Evolutionary conservation across 2,888 invertebrate genomes (phyloP).

Genomic region (Diploptera punctata): DNA sequence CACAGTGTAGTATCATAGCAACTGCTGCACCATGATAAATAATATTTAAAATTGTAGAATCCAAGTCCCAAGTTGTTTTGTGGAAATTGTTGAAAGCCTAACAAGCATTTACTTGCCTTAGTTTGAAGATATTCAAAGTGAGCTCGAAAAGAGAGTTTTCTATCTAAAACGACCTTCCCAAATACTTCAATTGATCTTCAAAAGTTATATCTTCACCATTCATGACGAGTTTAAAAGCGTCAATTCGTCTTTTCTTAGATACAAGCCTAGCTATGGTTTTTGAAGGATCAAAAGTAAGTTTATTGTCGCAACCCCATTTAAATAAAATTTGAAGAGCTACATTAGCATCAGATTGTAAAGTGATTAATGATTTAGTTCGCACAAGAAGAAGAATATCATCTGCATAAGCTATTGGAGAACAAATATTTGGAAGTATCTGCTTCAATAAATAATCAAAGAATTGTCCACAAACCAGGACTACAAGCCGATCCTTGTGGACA

Average conservation of each 20-base stretch:
- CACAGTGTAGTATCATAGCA: background rate
- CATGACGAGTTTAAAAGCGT: background rate
- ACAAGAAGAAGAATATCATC: too few relatives aligned
- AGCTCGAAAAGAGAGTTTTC: background rate
- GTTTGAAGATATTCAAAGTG: too few relatives aligned
- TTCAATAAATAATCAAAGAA: background rate
- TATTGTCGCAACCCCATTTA: too few relatives aligned
- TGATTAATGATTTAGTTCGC: too few relatives aligned
- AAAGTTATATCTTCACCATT: background rate
- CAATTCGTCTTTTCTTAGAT: background rate
- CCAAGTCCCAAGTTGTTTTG: background rate
- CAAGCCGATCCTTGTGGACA: background rate
- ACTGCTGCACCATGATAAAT: background rate
- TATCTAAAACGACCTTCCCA: background rate
- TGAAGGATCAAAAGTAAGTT: too few relatives aligned
- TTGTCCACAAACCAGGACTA: too few relatives aligned
- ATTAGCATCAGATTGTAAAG: too few relatives aligned
- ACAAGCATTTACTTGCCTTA: background rate
- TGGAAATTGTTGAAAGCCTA: background rate
- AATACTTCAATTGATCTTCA: background rate
- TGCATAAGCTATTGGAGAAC: background rate
- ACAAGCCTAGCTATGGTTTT: background rate
- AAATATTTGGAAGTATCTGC: background rate
- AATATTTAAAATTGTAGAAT: background rate
- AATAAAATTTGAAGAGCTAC: too few relatives aligned